Evolutionary conservation across 2,113 vertebrate genomes (phyloP).

Genomic region (Arothron firmamentum): DNA sequence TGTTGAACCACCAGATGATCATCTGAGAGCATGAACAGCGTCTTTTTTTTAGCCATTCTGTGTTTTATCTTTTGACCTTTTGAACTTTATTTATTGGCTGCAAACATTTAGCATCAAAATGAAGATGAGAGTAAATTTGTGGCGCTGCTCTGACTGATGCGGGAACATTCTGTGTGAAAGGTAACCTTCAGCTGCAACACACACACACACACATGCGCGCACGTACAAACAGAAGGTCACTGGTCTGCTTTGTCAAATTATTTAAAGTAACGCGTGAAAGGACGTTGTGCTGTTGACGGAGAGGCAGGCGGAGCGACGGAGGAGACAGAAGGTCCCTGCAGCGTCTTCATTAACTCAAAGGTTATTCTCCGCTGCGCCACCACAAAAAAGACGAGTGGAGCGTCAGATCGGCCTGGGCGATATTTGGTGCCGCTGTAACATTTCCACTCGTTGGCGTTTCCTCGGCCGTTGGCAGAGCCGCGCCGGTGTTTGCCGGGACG

Average conservation of each 20-base stretch:
- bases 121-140: neutral
- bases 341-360: slow-evolving; percentile 51
- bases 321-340: neutral
- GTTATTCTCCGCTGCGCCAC: slow-evolving; percentile 23
- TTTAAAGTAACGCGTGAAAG: neutral
- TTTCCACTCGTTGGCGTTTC: slow-evolving; percentile 19
- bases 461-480: slow-evolving; percentile 17
- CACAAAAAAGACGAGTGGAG: slow-evolving; percentile 12
- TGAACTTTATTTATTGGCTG: too few species aligned
- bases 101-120: too few species aligned
- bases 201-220: slow-evolving; percentile 2
- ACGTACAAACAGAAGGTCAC: slow-evolving; percentile 6
- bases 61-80: too few species aligned
- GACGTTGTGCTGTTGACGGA: neutral
- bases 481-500: slow-evolving; percentile 9
- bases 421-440: slow-evolving; percentile 13
- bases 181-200: slow-evolving; percentile 49
- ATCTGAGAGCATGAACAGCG: too few species aligned
- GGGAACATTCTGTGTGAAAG: neutral
- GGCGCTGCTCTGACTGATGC: neutral
- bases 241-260: neutral
- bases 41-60: too few species aligned
- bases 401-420: slow-evolving; percentile 25
- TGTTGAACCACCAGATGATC: too few species aligned
- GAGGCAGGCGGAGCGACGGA: neutral